These are phyloP conservation scores for Brachionus manjavacas DNA, from an alignment of 1,140 invertebrate genomes.

Conservation along the genomic window DNA sequence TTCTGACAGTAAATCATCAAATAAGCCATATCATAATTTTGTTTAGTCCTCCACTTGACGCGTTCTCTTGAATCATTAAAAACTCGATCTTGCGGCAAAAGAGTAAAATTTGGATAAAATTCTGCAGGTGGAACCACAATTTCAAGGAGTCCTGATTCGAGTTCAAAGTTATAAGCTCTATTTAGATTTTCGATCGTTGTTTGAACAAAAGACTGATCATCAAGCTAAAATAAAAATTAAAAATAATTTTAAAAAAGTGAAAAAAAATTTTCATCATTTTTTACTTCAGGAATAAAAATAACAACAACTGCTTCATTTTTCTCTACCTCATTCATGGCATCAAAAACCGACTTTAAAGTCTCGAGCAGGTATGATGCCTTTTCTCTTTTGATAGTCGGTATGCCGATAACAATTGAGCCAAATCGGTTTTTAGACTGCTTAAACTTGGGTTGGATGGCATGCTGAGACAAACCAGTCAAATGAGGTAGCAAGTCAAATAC, in stretches of 20 bases:
- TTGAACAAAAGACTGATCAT: constrained; percentile 53
- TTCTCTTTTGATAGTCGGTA: constrained; percentile 81
- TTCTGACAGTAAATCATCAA: constrained; percentile 65
- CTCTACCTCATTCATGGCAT: constrained; percentile 72
- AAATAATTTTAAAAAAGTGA: neutral
- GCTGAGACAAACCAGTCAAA: neutral
- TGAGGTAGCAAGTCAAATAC: constrained; percentile 19
- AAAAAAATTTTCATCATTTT: neutral
- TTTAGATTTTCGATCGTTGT: constrained; percentile 63
- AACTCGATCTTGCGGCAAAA: constrained; percentile 67
- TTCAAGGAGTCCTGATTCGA: constrained; percentile 77
- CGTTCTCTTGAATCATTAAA: constrained; percentile 80
- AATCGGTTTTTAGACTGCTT: constrained; percentile 43
- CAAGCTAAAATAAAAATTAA: constrained; percentile 51
- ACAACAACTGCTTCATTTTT: constrained; percentile 76
- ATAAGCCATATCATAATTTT: constrained; percentile 90
- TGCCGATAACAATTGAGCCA: constrained; percentile 75
- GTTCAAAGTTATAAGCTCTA: constrained; percentile 66
- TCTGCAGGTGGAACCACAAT: constrained; percentile 75
- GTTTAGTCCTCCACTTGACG: constrained; percentile 86
- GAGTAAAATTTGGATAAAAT: constrained; percentile 79
- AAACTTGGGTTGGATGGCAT: constrained; percentile 26
- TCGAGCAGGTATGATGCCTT: constrained; percentile 80
- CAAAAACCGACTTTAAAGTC: constrained; percentile 79
- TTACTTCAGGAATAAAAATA: constrained; percentile 78